Percentiles rank a stretch among this genome's conserved stretches.
phyloP scores from a whole-genome alignment of 1,140 invertebrate species.

The Nymphalis io region DNA sequence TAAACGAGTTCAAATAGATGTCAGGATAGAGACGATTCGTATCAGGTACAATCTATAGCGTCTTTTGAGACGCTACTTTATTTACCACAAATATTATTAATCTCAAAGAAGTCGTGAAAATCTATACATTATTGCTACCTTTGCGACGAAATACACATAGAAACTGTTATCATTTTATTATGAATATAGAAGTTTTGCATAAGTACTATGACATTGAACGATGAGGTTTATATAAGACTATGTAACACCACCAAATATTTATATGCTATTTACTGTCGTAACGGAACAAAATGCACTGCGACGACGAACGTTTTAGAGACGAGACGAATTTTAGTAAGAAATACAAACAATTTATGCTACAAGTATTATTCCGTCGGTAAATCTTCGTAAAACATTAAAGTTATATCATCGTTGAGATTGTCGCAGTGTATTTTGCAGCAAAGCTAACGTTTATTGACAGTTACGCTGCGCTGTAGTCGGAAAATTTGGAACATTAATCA shows the following conservation, averaged over 20 bases:
- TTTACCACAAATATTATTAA: not conserved
- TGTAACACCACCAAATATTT: slow-evolving; percentile 54
- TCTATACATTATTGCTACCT: slow-evolving; percentile 58
- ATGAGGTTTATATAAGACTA: slow-evolving; percentile 59
- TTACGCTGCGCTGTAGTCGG: slow-evolving; percentile 43
- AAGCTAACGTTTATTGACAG: slow-evolving; percentile 43
- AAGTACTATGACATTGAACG: slow-evolving; percentile 77
- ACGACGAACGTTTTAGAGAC: slow-evolving; percentile 5
- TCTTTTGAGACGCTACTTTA: not conserved
- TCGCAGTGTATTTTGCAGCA: slow-evolving; percentile 47
- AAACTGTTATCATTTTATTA: slow-evolving; percentile 64
- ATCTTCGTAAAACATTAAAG: not conserved
- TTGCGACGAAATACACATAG: slow-evolving; percentile 74
- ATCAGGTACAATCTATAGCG: not conserved
- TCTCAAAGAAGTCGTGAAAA: slow-evolving; percentile 29
- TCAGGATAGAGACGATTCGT: not conserved
- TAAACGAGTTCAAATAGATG: not conserved
- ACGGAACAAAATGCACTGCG: slow-evolving; percentile 51
- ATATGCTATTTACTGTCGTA: slow-evolving; percentile 60
- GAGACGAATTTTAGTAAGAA: not conserved
- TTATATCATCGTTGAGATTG: not conserved
- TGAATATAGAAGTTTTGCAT: slow-evolving; percentile 75
- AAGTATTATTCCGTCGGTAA: not conserved
- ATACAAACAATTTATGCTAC: no score
- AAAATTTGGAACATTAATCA: slow-evolving; percentile 22